These are phyloP conservation scores for Gisinianus flammeolus DNA, from an alignment of 2,888 invertebrate genomes.

Conservation along the genomic window DNA sequence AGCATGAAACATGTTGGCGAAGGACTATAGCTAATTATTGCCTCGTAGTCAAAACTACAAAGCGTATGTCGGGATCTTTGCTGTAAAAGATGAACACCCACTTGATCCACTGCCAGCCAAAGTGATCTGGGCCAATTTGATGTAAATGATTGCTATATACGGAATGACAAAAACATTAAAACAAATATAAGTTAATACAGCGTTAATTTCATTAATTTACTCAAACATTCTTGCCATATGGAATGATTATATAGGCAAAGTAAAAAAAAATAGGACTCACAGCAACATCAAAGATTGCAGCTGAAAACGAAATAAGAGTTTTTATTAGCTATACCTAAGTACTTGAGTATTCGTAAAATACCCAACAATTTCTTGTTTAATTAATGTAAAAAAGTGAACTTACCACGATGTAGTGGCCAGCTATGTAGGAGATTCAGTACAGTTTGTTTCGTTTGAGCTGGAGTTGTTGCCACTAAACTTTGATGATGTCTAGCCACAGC, in stretches of 20 bases:
- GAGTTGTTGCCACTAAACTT: conserved; percentile 82
- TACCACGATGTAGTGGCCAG: conserved; percentile 85
- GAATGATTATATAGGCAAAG: no score
- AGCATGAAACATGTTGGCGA: conserved; percentile 91
- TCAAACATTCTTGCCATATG: no score
- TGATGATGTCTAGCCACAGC: conserved; percentile 91
- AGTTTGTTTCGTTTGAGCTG: conserved; percentile 84
- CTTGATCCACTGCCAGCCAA: conserved; percentile 92
- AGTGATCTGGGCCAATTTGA: conserved; percentile 93
- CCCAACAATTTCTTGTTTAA: no score
- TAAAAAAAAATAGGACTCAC: no score
- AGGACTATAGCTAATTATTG: conserved; percentile 88
- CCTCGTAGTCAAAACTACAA: conserved; percentile 88
- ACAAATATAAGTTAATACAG: background rate
- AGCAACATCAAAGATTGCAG: conserved; percentile 90
- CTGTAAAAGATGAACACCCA: conserved; percentile 86
- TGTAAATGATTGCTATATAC: conserved; percentile 85
- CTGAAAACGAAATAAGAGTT: background rate
- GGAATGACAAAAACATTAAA: background rate
- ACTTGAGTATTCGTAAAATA: background rate
- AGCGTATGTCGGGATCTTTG: conserved; percentile 85
- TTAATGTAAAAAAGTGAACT: background rate
- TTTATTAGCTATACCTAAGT: background rate
- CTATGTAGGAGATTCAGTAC: conserved; percentile 90
- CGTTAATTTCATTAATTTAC: background rate